phyloP scores from a whole-genome alignment of 92 coral and sea anemone species.

The Heliopora coerulea region DNA sequence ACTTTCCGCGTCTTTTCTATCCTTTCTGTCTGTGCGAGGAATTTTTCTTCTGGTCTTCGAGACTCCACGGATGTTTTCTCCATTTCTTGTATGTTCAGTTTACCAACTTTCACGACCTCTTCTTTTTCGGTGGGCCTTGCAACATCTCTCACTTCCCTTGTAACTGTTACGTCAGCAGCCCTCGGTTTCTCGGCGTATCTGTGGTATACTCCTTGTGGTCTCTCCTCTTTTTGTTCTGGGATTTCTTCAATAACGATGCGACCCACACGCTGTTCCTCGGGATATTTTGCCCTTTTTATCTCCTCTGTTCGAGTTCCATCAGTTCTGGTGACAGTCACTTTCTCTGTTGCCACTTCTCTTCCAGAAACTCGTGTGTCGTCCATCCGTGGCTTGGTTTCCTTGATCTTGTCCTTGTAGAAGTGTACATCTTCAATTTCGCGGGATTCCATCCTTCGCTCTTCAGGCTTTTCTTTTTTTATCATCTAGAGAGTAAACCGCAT shows the following conservation, averaged over 20 bases:
- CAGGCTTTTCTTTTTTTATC: neutral
- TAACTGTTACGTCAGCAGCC: neutral
- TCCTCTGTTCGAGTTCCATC: neutral
- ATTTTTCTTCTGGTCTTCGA: neutral
- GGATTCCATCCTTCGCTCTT: neutral
- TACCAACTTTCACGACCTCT: conserved; percentile 15
- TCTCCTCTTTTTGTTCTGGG: conserved; percentile 21
- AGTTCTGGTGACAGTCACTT: neutral
- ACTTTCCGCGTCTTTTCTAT: neutral
- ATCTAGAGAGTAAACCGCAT: neutral
- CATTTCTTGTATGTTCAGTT: neutral
- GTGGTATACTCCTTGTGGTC: neutral
- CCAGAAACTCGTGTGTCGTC: neutral
- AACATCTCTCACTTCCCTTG: neutral
- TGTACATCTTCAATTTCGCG: neutral
- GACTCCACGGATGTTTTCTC: conserved; percentile 8
- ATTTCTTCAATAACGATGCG: conserved; percentile 37
- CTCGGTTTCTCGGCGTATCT: neutral
- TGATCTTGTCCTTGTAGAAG: neutral
- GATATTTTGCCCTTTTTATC: conserved; percentile 9
- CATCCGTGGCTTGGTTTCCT: conserved; percentile 2
- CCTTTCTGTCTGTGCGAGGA: neutral
- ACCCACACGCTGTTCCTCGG: conserved; percentile 2
- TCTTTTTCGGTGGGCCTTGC: neutral
- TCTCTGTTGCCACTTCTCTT: neutral